These are phyloP conservation scores for Selenia dentaria DNA, from an alignment of 2,888 invertebrate species.

Conservation along the genomic window DNA sequence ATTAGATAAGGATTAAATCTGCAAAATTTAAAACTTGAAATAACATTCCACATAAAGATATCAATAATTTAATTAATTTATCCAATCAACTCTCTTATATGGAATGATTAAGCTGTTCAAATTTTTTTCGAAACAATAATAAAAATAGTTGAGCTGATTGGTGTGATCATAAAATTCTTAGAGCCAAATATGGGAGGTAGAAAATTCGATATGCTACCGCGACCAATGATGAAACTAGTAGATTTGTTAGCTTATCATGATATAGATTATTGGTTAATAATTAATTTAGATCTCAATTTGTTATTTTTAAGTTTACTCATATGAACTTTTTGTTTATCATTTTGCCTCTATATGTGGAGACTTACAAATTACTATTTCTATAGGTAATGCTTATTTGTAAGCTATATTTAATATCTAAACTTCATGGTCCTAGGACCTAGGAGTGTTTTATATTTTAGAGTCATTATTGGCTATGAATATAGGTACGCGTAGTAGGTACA, in stretches of 20 bases:
- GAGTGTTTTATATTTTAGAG: too few relatives aligned
- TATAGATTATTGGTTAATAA: too few relatives aligned
- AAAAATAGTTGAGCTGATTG: conserved; percentile 13
- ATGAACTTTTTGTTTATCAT: too few relatives aligned
- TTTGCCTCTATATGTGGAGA: too few relatives aligned
- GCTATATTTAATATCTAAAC: too few relatives aligned
- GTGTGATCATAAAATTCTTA: conserved; percentile 20
- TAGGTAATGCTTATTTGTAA: too few relatives aligned
- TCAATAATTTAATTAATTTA: conserved; percentile 23
- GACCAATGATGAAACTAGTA: neutral
- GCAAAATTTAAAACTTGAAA: neutral
- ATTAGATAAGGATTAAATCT: neutral
- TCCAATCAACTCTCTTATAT: conserved; percentile 13
- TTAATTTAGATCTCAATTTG: too few relatives aligned
- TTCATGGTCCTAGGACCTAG: too few relatives aligned
- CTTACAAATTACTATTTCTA: too few relatives aligned
- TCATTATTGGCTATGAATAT: too few relatives aligned
- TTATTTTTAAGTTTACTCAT: too few relatives aligned
- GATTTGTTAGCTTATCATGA: neutral
- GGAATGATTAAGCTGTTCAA: conserved; percentile 24
- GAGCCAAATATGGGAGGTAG: conserved; percentile 12
- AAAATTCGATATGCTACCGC: conserved; percentile 13
- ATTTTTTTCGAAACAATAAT: conserved; percentile 18
- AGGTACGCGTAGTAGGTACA: too few relatives aligned
- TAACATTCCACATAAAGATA: conserved; percentile 1